A percentile compares a stretch with the other conserved stretches of the same genome.
Conservation (phyloP, 2,113 vertebrate genomes). For the Procavia capensis region DNA sequence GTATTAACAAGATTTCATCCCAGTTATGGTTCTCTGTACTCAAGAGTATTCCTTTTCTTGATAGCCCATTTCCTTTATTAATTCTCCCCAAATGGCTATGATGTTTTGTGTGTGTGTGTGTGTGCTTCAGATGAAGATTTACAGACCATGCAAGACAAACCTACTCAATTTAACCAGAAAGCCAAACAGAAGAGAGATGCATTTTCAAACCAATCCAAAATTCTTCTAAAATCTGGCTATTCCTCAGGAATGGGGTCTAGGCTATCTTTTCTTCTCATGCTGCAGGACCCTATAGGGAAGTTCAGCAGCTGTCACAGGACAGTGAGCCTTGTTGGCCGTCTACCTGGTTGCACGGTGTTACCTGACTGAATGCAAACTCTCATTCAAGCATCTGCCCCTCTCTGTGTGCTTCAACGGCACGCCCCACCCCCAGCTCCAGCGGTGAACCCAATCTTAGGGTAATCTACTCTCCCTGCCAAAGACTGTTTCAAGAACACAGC, state of each 20-base stretch:
- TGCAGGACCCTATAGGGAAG: background rate
- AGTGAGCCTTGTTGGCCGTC: background rate
- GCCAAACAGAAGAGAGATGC: background rate
- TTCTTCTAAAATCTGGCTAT: background rate
- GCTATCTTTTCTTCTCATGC: background rate
- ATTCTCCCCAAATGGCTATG: background rate
- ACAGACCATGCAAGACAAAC: background rate
- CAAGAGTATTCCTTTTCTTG: too few species aligned
- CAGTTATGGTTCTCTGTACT: background rate
- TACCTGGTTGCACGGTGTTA: background rate
- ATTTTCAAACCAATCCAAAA: background rate
- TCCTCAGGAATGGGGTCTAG: too few species aligned
- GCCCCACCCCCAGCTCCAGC: background rate
- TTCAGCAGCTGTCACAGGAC: rapidly evolving
- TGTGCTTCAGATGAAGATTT: too few species aligned
- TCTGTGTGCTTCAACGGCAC: background rate
- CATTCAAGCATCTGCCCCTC: background rate
- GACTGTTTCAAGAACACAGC: background rate
- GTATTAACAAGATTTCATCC: background rate
- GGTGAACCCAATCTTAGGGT: rapidly evolving
- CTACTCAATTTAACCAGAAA: background rate
- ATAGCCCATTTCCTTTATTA: background rate
- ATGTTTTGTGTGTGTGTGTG: too few species aligned
- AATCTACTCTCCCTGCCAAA: background rate
- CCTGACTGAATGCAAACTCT: background rate